A percentile compares a stretch with the other conserved stretches of the same genome.
phyloP scores from a whole-genome alignment of 2,888 invertebrate species.

The Piscicola geometra region DNA sequence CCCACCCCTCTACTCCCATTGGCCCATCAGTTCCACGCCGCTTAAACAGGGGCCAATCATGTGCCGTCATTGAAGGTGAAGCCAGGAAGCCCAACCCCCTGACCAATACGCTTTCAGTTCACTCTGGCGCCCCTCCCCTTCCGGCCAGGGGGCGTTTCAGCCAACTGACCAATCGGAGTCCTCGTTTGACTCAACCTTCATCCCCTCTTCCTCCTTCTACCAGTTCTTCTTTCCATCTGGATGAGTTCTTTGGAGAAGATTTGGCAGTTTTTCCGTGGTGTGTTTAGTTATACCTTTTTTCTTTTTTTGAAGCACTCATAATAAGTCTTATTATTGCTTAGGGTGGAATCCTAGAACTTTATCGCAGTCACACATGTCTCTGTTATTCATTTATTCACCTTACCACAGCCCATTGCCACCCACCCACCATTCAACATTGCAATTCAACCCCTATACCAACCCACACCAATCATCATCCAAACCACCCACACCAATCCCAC shows the following conservation, averaged over 20 bases:
- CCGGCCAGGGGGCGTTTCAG: conserved; percentile 2
- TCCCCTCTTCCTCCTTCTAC: not conserved
- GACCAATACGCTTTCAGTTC: not conserved
- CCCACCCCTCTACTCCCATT: conserved; percentile 1
- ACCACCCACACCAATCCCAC: not conserved
- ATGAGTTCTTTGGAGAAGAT: conserved; percentile 31
- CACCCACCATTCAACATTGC: no score
- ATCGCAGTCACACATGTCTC: no score
- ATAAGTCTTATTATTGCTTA: no score
- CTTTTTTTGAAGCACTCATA: no score
- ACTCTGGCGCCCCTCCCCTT: conserved; percentile 13
- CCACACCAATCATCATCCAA: no score
- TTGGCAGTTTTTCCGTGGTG: conserved; percentile 32
- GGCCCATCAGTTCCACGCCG: not conserved
- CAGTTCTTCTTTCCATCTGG: not conserved
- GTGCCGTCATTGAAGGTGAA: no score
- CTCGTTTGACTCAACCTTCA: not conserved
- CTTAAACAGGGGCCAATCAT: not conserved
- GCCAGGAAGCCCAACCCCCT: no score
- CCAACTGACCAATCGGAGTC: not conserved
- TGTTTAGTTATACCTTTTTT: no score
- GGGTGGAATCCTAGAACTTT: no score
- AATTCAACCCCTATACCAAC: no score
- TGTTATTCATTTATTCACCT: no score
- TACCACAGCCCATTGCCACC: no score